Evolutionary conservation across 2,888 invertebrate genomes (phyloP), one percentile per base, ranked within the genome.

Genomic region (Caenorhabditis sp.): DNA sequence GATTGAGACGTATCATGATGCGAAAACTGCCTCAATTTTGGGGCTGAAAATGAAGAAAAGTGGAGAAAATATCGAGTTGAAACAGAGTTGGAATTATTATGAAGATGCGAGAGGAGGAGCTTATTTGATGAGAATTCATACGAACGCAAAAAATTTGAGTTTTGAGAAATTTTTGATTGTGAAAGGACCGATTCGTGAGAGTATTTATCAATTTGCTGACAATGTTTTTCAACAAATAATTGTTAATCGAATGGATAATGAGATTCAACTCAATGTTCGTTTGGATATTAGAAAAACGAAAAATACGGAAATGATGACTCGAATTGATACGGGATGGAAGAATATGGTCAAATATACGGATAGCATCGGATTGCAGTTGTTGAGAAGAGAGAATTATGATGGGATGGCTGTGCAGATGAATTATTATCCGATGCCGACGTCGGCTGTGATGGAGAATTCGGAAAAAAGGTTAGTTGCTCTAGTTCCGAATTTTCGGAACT

Each of bases 351-450:
- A 55, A n/a, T 70, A 58, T 23, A 66, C 70, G 8, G 82, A 82
- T 31, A 77, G 78, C 66, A 74, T 82, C 27, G 82, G 81, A 66
- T 49, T 82, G 59, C 82, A 82, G 65, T 62, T 81, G 26, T 26
- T 81, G 3, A 63, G 73, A 43, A 62, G 81, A 14, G 70, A 78
- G 14, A 63, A 62, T 31, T 70, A 71, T 59, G 19, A 55, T 53
- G 51, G 27, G 14, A 23, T 69, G 8, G 61, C 59, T 10, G 69
- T 69, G 4, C 59, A 71, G 12, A 64, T 74, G 31, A 80, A 81
- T 55, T 82, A 81, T 66, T 82, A 82, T 69, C 82, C 82, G n/a
- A 81, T 82, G 82, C 79, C 82, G 3, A 76, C 81, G 1, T 69
- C 79, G 1, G 79, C 73, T 1, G 77, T 82, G 12, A 10, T 82